phyloP scores from a whole-genome alignment of 1,140 invertebrate genomes.

The Lutraria rhynchaena region DNA sequence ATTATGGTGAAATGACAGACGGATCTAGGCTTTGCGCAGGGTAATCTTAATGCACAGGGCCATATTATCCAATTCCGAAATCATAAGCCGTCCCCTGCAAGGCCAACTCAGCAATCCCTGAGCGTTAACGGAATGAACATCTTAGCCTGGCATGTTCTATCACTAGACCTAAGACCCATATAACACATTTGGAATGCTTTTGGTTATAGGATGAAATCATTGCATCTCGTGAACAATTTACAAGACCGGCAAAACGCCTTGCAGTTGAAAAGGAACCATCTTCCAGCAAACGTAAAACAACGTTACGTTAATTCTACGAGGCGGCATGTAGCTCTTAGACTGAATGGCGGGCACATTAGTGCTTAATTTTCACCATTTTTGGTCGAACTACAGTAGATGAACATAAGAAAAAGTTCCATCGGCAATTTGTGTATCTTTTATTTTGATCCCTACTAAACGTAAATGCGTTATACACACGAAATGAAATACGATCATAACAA shows the following conservation, averaged over 20 bases:
- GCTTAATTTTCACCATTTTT: too few relatives aligned
- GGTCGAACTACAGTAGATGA: too few relatives aligned
- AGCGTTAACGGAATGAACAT: background rate
- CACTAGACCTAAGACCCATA: background rate
- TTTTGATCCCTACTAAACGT: too few relatives aligned
- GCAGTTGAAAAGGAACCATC: background rate
- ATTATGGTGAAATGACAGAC: background rate
- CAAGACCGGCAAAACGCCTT: background rate
- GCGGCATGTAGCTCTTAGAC: too few relatives aligned
- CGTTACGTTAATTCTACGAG: background rate
- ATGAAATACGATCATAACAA: too few relatives aligned
- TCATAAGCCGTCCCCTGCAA: background rate
- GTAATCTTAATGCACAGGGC: background rate
- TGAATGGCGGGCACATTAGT: too few relatives aligned
- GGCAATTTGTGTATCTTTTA: too few relatives aligned
- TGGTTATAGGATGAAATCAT: background rate
- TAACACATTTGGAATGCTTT: background rate
- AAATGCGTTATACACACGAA: too few relatives aligned
- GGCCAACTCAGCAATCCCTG: background rate
- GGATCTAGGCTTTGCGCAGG: background rate
- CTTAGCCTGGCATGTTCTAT: background rate
- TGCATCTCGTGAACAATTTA: too few relatives aligned
- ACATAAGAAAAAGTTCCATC: too few relatives aligned
- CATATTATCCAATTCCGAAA: background rate
- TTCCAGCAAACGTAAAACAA: slow-evolving; percentile 8